Conservation (phyloP, 2,113 vertebrate genomes). For the Argyrosomus japonicus region DNA sequence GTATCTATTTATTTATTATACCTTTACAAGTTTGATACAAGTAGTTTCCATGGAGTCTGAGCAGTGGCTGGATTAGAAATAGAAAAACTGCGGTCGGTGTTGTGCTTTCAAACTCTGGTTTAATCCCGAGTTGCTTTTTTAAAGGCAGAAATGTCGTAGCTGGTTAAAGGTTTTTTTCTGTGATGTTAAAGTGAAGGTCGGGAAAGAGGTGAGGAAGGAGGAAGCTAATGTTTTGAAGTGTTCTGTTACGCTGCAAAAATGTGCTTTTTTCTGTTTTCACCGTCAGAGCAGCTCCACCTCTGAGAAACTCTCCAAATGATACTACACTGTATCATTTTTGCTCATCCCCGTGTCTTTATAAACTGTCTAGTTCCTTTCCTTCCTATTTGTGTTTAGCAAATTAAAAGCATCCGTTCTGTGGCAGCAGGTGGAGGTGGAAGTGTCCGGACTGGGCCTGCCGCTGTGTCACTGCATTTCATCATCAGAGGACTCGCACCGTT, state of each 20-base stretch:
- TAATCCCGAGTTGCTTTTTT: not conserved
- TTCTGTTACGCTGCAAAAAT: not conserved
- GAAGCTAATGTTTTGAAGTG: not conserved
- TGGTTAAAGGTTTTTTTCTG: not conserved
- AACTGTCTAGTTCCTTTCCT: not conserved
- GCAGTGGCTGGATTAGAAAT: not conserved
- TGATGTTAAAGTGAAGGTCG: conserved; percentile 7
- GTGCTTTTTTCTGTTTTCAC: not conserved
- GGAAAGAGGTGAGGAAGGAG: not conserved
- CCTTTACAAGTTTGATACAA: too few relatives aligned
- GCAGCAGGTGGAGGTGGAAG: conserved; percentile 20
- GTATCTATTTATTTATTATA: too few relatives aligned
- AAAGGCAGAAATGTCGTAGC: not conserved
- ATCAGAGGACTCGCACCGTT: conserved; percentile 8
- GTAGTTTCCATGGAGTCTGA: not conserved
- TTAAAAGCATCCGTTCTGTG: not conserved
- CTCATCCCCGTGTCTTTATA: not conserved
- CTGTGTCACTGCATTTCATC: conserved; percentile 61
- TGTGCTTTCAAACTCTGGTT: conserved; percentile 3
- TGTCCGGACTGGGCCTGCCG: not conserved
- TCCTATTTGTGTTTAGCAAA: not conserved
- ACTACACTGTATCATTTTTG: not conserved
- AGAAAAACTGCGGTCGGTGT: not conserved
- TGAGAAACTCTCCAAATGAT: not conserved
- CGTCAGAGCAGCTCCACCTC: not conserved